phyloP scores from a whole-genome alignment of 2,888 invertebrate genomes.

The Hybos culiciformis region DNA sequence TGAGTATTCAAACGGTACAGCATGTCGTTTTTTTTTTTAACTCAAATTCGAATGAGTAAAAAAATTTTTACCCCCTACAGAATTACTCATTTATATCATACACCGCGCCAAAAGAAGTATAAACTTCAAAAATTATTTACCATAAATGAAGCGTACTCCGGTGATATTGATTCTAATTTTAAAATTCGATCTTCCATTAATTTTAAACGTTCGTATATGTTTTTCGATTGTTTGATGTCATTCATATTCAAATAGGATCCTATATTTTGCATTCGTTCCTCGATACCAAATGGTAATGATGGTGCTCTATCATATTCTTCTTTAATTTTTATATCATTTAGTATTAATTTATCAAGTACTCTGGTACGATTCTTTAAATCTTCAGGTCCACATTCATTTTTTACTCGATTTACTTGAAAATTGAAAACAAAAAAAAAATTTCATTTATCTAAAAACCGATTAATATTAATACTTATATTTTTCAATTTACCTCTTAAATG shows the following conservation, averaged over 20 bases:
- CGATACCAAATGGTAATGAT: conserved; percentile 37
- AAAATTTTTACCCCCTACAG: too few relatives aligned
- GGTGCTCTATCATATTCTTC: conserved; percentile 7
- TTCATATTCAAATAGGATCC: conserved; percentile 43
- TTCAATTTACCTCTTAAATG: conserved; percentile 55
- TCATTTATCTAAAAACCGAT: too few relatives aligned
- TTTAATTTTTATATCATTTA: conserved; percentile 12
- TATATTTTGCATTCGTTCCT: conserved; percentile 50
- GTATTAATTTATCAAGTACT: conserved; percentile 38
- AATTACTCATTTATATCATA: too few relatives aligned
- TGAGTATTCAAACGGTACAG: too few relatives aligned
- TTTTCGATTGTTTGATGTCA: conserved; percentile 43
- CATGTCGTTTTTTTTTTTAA: too few relatives aligned
- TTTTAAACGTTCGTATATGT: conserved; percentile 56
- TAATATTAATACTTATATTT: not conserved
- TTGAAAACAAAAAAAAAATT: conserved; percentile 10
- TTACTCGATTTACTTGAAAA: conserved; percentile 49
- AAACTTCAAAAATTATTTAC: conserved; percentile 27
- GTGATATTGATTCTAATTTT: conserved; percentile 59
- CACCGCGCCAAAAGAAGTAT: not conserved
- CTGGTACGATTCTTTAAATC: conserved; percentile 37
- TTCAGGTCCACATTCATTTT: conserved; percentile 58
- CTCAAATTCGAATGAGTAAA: too few relatives aligned
- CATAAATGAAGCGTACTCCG: conserved; percentile 63
- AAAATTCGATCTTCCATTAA: conserved; percentile 60